Conservation (phyloP, 2,888 invertebrate species). For the Synergus gifuensis region DNA sequence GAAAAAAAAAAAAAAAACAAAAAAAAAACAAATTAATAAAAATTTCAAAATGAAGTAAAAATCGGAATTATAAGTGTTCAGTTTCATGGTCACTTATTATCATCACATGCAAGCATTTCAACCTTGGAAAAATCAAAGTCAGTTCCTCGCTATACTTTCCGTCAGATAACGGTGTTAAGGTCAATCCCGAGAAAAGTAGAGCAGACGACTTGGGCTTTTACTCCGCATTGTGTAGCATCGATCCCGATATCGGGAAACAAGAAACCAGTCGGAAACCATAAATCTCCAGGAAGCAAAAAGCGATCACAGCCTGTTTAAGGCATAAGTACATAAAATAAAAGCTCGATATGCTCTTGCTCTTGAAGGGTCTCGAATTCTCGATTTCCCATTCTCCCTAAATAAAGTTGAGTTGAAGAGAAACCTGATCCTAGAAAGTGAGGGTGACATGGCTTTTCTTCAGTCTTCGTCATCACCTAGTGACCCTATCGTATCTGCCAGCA, state of each 20-base stretch:
- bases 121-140: constrained; percentile 9
- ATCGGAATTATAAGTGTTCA: background rate
- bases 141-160: background rate
- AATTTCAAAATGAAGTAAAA: background rate
- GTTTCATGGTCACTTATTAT: constrained; percentile 14
- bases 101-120: constrained; percentile 16
- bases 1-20: no score
- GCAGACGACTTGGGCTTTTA: background rate
- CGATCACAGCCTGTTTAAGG: background rate
- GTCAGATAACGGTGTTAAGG: background rate
- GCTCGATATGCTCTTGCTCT: background rate
- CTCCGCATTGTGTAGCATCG: background rate
- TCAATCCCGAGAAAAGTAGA: background rate
- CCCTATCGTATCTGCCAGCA: constrained; percentile 69
- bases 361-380: background rate
- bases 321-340: background rate
- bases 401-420: background rate
- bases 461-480: constrained; percentile 68
- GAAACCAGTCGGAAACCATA: background rate
- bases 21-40: background rate
- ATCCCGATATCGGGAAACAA: background rate
- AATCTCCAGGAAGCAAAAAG: background rate
- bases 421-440: constrained; percentile 45
- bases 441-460: constrained; percentile 15
- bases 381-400: background rate